Percentiles rank a stretch among this genome's conserved stretches.
Conservation (phyloP, 2,797 vertebrate genomes). For the Tenualosa thibaudeaui region DNA sequence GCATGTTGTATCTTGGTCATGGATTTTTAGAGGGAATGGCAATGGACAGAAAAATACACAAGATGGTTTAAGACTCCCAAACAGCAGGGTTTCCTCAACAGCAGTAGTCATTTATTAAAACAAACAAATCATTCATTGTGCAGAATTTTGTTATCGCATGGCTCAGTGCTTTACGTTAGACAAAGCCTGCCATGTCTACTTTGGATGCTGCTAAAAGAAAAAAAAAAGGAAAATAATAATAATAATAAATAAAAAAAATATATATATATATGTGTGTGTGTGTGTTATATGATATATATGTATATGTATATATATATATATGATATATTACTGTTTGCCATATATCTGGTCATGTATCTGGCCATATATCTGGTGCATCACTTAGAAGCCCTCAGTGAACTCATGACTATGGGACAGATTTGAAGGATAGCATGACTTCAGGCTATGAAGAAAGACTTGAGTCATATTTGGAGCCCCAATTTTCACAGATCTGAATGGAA, state of each 20-base stretch:
- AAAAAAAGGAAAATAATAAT: too few species aligned
- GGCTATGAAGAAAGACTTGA: neutral
- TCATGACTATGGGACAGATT: neutral
- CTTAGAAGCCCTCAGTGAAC: neutral
- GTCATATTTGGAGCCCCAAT: conserved; percentile 1
- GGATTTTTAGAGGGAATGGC: neutral
- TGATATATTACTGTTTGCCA: neutral
- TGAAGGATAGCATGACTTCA: neutral
- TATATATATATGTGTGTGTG: too few species aligned
- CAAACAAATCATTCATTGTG: neutral
- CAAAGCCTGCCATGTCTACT: neutral
- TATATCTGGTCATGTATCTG: neutral
- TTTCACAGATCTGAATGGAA: neutral
- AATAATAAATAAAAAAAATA: too few species aligned
- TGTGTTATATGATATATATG: neutral
- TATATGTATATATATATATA: neutral
- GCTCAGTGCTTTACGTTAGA: neutral
- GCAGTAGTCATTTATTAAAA: neutral
- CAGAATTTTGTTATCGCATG: neutral
- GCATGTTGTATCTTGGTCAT: neutral
- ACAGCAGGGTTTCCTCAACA: neutral
- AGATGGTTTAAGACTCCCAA: neutral
- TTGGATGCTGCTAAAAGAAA: neutral
- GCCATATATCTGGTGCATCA: neutral
- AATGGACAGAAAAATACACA: neutral